Percentiles rank a stretch among this genome's conserved stretches.
phyloP scores from a whole-genome alignment of 2,113 vertebrate species.

The Candoia aspera region DNA sequence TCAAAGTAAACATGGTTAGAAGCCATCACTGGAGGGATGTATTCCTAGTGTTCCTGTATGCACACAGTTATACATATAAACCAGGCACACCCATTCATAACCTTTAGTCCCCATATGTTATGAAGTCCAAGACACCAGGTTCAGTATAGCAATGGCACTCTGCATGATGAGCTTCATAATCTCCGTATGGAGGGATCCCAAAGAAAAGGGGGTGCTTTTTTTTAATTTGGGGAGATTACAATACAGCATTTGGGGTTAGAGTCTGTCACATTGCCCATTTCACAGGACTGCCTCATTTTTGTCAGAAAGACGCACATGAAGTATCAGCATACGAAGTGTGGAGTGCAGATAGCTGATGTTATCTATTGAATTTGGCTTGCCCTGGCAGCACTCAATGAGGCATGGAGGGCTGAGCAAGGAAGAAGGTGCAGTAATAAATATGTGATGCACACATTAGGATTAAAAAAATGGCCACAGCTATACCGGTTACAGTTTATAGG shows the following conservation, averaged over 20 bases:
- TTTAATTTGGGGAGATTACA: background rate
- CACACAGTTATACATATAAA: background rate
- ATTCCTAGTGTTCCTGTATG: background rate
- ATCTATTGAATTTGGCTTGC: background rate
- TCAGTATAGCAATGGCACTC: background rate
- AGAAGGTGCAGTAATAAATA: background rate
- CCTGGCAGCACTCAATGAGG: background rate
- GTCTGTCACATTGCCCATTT: background rate
- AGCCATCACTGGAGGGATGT: background rate
- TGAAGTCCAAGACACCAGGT: background rate
- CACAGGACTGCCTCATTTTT: background rate
- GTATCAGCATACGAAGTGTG: background rate
- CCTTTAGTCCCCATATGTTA: background rate
- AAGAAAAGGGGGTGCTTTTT: background rate
- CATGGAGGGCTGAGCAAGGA: background rate
- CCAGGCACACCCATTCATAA: background rate
- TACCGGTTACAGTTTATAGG: background rate
- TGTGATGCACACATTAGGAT: background rate
- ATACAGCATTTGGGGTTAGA: background rate
- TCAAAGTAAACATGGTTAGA: background rate
- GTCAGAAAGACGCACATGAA: background rate
- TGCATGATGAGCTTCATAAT: background rate
- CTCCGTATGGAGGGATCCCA: background rate
- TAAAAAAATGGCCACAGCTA: background rate
- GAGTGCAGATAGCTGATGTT: background rate